phyloP scores from a whole-genome alignment of 2,797 vertebrate genomes.

The Xenops minutus region DNA sequence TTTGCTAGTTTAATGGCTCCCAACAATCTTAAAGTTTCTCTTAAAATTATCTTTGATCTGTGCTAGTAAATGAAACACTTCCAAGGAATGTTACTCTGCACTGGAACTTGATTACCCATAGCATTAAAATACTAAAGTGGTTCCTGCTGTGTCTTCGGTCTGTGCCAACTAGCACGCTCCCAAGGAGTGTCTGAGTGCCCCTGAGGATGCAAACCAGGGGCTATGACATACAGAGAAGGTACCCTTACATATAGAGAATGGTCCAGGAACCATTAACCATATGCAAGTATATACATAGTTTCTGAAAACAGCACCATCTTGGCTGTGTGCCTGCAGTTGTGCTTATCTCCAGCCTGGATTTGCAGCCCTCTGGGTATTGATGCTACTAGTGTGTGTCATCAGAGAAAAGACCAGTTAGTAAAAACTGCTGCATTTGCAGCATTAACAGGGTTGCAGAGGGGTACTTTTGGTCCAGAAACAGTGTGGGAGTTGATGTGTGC shows the following conservation, averaged over 20 bases:
- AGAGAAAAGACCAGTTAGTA: neutral
- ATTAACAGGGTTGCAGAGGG: neutral
- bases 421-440: neutral
- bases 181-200: neutral
- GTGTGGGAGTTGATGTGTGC: fast-evolving
- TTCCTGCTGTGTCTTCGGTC: neutral
- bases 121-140: neutral
- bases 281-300: neutral
- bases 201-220: neutral
- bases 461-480: neutral
- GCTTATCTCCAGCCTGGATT: neutral
- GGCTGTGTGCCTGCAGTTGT: neutral
- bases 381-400: neutral
- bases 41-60: neutral
- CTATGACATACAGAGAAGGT: neutral
- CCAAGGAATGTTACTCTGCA: neutral
- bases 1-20: neutral
- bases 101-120: neutral
- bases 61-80: neutral
- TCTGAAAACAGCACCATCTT: neutral
- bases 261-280: neutral
- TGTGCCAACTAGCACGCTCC: neutral
- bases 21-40: neutral
- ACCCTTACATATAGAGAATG: neutral
- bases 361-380: neutral